Evolutionary conservation across 1,140 invertebrate species (phyloP).

Genomic region (Brachystomella parvula): DNA sequence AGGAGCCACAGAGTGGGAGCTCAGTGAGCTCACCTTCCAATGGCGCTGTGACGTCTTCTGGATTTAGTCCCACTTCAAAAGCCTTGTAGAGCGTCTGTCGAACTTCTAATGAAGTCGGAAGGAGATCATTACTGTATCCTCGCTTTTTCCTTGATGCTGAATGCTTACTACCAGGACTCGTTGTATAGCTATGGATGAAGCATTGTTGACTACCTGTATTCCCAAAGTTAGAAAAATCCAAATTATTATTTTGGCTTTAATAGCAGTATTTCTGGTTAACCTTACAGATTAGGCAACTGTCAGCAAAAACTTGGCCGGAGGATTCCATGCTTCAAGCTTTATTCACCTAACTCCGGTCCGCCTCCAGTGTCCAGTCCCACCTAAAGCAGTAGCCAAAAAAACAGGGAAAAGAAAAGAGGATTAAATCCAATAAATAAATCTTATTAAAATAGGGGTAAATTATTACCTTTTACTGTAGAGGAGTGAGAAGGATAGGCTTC

Average conservation of each 20-base stretch:
- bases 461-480: no score
- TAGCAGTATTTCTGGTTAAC: no score
- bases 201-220: slow-evolving; percentile 23
- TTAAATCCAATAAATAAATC: no score
- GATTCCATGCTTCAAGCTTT: not conserved
- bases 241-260: not conserved
- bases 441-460: no score
- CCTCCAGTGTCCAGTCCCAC: no score
- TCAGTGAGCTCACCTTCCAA: slow-evolving; percentile 21
- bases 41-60: not conserved
- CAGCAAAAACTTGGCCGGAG: slow-evolving; percentile 20
- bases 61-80: slow-evolving; percentile 22
- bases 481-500: no score
- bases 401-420: no score
- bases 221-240: no score
- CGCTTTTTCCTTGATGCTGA: not conserved
- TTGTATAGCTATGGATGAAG: not conserved
- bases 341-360: no score
- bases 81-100: slow-evolving; percentile 23
- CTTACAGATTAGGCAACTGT: slow-evolving; percentile 26
- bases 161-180: not conserved
- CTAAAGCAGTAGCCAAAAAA: no score
- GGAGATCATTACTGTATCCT: not conserved
- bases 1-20: slow-evolving; percentile 25
- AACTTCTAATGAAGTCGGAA: slow-evolving; percentile 7